Base-by-base conservation (phyloP, 2,113 vertebrate species). In the Panthera uncia region DNA sequence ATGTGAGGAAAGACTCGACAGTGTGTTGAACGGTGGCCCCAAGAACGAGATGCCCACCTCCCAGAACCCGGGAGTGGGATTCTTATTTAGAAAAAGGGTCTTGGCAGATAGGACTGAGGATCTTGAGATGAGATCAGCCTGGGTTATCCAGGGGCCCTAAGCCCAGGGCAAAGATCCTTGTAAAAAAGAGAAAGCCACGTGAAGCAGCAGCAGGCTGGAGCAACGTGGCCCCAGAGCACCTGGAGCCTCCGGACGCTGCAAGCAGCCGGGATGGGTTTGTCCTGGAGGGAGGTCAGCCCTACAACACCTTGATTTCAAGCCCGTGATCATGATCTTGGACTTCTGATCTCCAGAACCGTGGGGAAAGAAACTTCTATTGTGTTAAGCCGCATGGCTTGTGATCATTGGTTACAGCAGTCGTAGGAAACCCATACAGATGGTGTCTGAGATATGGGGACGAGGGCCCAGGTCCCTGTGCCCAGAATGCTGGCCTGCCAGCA, bases 221-320 rank as follows among this genome's bases (percentile, higher is more conserved):
- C 1, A 0, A 52, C 0, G 9, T 7, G 25, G 71, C 69, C 29
- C 8, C 69, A 41, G 18, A 13, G 19, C 1, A 1, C 84, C 45
- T 23, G 16, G 89, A 48, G 41, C 66, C 36, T 7, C 50, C 6
- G 1, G 78, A 10, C 9, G 66, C 79, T 8, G 14, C 2, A 3
- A 45, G 66, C 5, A 48, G 82, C 61, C 4, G 7, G 78, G 29
- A 55, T 5, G 10, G 38, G 3, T 16, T 8, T 12, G 90, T 11
- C 55, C 52, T 18, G 4, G 33, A 71, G 31, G 63, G 41, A 65
- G 25, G 41, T 16, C 16, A 48, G 55, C 69, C 91, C 16, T 1
- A 7, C 2, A 8, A 50, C 38, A 31, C 23, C 38, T 5, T 8
- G 80, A 27, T 1, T 29, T n/a, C 52, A 31, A 65, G 48, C n/a